These are phyloP conservation scores for Drosophila mayaguana DNA, from an alignment of 2,888 invertebrate species.

Conservation along the genomic window DNA sequence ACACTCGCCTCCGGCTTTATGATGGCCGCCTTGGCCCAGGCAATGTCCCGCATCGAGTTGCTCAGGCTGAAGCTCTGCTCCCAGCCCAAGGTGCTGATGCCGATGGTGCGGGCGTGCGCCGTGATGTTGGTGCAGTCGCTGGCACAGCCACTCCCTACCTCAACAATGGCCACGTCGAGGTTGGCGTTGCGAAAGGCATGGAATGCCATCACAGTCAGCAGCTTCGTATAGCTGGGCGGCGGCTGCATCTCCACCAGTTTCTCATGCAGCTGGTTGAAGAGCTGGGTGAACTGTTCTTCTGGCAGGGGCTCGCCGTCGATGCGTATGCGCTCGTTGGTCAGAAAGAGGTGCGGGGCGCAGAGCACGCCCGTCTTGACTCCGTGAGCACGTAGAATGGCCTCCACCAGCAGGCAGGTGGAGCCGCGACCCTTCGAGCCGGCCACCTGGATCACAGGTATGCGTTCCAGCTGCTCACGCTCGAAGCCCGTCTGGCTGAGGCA, in stretches of 20 bases:
- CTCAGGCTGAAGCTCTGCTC: conserved; percentile 59
- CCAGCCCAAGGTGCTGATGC: conserved; percentile 67
- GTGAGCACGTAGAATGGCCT: conserved; percentile 54
- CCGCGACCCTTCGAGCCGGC: conserved; percentile 68
- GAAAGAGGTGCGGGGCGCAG: conserved; percentile 62
- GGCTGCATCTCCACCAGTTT: conserved; percentile 28
- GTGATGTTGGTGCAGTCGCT: conserved; percentile 65
- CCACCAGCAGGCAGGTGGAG: conserved; percentile 63
- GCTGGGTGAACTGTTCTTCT: conserved; percentile 50
- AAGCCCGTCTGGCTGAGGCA: conserved; percentile 55
- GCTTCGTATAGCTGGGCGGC: conserved; percentile 56
- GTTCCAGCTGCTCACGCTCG: conserved; percentile 32
- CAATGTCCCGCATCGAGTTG: conserved; percentile 66
- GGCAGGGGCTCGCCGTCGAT: conserved; percentile 58
- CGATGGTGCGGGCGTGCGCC: conserved; percentile 60
- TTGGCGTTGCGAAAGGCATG: conserved; percentile 54
- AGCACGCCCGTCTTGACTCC: conserved; percentile 62
- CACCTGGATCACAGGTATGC: conserved; percentile 65
- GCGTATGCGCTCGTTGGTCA: conserved; percentile 63
- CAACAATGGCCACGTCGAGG: conserved; percentile 68
- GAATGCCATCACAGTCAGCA: conserved; percentile 68
- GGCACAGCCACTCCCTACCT: conserved; percentile 62
- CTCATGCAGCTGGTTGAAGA: conserved; percentile 46
- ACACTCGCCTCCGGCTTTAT: conserved; percentile 64
- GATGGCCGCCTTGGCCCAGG: conserved; percentile 72